Percentiles rank a stretch among this genome's conserved stretches.
These are phyloP conservation scores for Sphaerophoria rueppellii DNA, from an alignment of 2,888 invertebrate genomes.

Conservation along the genomic window DNA sequence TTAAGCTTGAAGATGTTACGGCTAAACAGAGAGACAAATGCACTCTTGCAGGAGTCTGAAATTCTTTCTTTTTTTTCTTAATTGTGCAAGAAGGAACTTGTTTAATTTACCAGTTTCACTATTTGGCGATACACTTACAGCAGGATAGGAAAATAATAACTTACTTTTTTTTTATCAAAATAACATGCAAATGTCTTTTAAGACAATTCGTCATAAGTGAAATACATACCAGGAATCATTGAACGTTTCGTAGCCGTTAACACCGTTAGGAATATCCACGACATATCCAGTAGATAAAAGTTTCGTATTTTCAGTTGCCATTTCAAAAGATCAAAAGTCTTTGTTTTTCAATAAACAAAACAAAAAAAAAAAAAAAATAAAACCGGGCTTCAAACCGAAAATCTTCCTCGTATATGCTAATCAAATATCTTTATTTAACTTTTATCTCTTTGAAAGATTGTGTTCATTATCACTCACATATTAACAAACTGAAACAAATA, in stretches of 20 bases:
- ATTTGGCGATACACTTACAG: too few species aligned
- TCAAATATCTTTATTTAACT: constrained; percentile 41
- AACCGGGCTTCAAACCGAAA: constrained; percentile 7
- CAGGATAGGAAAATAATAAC: too few species aligned
- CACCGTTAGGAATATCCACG: constrained; percentile 62
- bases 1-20: too few species aligned
- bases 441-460: constrained; percentile 48
- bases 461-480: constrained; percentile 56
- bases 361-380: neutral
- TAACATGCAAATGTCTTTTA: too few species aligned
- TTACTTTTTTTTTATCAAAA: too few species aligned
- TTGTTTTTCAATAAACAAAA: neutral
- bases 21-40: too few species aligned
- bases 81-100: too few species aligned
- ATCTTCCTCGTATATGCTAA: constrained; percentile 11
- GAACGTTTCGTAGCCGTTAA: constrained; percentile 45
- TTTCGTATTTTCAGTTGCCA: constrained; percentile 72
- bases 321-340: constrained; percentile 9
- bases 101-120: too few species aligned
- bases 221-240: constrained; percentile 47
- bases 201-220: neutral
- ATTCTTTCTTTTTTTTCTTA: too few species aligned
- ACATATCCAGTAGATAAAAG: constrained; percentile 60
- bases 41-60: too few species aligned
- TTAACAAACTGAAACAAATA: constrained; percentile 15